Evolutionary conservation across 2,888 invertebrate genomes (phyloP).

Genomic region (Tipula confusa): DNA sequence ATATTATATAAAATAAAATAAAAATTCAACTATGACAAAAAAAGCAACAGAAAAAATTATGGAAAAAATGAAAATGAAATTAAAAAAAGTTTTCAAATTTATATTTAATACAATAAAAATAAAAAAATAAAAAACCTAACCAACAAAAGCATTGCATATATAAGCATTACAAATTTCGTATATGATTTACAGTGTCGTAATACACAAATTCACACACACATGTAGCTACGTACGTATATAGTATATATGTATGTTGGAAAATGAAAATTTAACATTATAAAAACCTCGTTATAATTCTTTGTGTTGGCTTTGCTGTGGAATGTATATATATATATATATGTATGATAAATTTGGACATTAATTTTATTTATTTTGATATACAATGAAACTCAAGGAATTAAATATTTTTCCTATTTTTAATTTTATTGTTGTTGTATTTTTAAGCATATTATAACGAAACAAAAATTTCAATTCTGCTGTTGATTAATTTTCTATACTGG

Average conservation of each 20-base stretch:
- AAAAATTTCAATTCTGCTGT: not conserved
- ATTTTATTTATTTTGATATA: constrained; percentile 1
- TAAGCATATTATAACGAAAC: not conserved
- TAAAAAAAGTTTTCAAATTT: not conserved
- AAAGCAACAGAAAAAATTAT: not conserved
- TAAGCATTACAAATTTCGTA: not conserved
- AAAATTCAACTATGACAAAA: not conserved
- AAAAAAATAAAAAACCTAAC: too few species aligned
- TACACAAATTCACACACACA: not conserved
- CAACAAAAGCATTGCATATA: not conserved
- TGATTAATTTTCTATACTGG: constrained; percentile 16
- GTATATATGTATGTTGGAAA: not conserved
- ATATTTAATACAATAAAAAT: not conserved
- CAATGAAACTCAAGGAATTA: not conserved
- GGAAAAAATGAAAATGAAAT: not conserved
- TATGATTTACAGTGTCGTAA: not conserved
- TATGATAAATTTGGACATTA: constrained; percentile 14
- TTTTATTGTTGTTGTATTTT: not conserved
- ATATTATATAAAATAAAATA: not conserved
- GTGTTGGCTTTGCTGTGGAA: not conserved
- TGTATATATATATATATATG: not conserved
- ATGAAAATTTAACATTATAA: not conserved
- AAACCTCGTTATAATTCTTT: not conserved
- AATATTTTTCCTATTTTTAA: not conserved
- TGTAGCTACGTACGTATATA: not conserved